Base-by-base conservation (phyloP, 2,888 invertebrate species). In the Hirtodrosophila confusa region DNA sequence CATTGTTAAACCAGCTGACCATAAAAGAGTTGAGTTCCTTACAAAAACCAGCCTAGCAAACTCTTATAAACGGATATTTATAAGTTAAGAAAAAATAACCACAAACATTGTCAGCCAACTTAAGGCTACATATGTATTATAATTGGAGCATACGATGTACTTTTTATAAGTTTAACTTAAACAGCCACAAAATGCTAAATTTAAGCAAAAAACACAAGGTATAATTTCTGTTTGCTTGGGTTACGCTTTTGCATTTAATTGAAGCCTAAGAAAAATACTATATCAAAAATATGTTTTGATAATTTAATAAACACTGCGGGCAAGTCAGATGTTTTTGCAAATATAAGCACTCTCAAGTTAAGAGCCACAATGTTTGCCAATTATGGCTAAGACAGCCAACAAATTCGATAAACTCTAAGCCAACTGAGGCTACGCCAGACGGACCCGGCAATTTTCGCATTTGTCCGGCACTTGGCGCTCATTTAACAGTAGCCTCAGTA, bases 401-500 rank as follows among this genome's bases (percentile, higher is more conserved):
- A 61, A 54, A 60, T 61, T 50, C 44, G 61, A 54, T 53, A 68
- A 67, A 50, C 48, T 68, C 23, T 23, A 2, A 27, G 44, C 40
- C 54, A 53, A 9, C 44, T 49, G 29, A 31, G 49, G 37, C 54
- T 27, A 27, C 27, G 17, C 17, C 17, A 17, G 17, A 17, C 17
- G 17, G 17, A 17, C 36, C n/a, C 10, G 37, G 55, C 71, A 84
- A 80, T 84, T 84, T 80, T 66, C 78, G 69, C 78, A 77, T 86
- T 85, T 84, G 77, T 70, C 55, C 82, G 69, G 65, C 73, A 84
- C 78, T 86, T 79, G 80, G 69, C 63, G 70, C 82, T 66, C 87
- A 78, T 85, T 83, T 87, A 87, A 83, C 74, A 68, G 83, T 82
- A 83, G 83, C 82, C 49, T 57, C 49, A n/a, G 23, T 27, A 23